Percentiles rank a stretch among this genome's conserved stretches.
These are phyloP conservation scores for Cheirogaleus medius DNA, from an alignment of 2,113 vertebrate genomes.

Conservation along the genomic window DNA sequence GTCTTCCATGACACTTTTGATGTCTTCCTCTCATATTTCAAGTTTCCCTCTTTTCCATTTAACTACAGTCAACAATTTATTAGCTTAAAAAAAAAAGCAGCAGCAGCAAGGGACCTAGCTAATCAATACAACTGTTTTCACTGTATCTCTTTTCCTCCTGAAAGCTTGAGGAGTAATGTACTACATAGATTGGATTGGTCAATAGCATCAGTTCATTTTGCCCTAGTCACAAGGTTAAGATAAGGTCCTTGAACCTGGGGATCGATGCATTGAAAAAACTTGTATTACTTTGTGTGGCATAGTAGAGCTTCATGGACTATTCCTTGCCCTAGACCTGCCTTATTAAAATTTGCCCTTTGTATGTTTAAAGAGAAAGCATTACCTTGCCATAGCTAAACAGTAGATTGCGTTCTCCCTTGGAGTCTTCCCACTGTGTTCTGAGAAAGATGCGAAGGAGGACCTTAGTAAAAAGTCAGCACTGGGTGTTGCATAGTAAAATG, in stretches of 20 bases:
- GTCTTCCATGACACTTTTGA: not conserved
- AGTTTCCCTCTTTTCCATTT: not conserved
- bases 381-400: conserved; percentile 86
- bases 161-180: not conserved
- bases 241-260: not conserved
- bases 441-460: conserved; percentile 74
- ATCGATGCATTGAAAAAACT: not conserved
- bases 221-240: not conserved
- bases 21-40: not conserved
- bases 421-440: conserved; percentile 74
- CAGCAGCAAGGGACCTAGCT: not conserved
- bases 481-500: conserved; percentile 46
- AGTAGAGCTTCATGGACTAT: not conserved
- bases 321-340: not conserved
- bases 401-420: conserved; percentile 84
- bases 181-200: not conserved
- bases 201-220: not conserved
- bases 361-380: not conserved
- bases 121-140: not conserved
- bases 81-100: not conserved
- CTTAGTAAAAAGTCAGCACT: conserved; percentile 57
- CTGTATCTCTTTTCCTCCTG: not conserved
- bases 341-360: not conserved
- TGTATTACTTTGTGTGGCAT: not conserved
- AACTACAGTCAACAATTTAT: not conserved